These are phyloP conservation scores for Poecilia gillii DNA, from an alignment of 2,797 vertebrate species.

Conservation along the genomic window DNA sequence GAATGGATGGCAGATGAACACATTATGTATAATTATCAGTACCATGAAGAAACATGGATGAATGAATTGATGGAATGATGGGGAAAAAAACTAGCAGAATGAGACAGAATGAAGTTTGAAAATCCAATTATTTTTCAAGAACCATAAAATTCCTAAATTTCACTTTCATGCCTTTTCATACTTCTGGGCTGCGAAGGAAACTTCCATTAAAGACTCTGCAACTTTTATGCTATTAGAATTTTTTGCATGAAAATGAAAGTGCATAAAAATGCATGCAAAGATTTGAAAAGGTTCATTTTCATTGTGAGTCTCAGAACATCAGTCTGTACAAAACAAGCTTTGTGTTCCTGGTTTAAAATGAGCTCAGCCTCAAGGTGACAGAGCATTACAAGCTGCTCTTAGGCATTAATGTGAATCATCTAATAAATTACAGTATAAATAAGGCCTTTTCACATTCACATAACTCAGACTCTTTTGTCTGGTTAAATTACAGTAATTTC, in stretches of 20 bases:
- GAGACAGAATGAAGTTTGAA: background rate
- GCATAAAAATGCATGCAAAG: background rate
- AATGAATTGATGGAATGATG: background rate
- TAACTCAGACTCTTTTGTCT: background rate
- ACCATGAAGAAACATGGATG: background rate
- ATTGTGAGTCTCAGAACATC: background rate
- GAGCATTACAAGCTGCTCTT: background rate
- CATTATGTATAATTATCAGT: background rate
- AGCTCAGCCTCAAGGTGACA: background rate
- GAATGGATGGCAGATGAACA: background rate
- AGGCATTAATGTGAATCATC: background rate
- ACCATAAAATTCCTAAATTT: constrained; percentile 1
- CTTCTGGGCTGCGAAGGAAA: background rate
- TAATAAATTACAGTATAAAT: background rate
- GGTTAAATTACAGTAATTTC: background rate
- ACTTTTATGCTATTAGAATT: background rate
- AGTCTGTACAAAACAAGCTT: background rate
- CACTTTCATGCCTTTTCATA: background rate
- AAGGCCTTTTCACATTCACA: background rate
- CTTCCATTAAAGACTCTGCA: background rate
- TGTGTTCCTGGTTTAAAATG: background rate
- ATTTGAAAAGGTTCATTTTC: background rate
- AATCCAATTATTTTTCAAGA: background rate
- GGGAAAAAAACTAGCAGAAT: background rate
- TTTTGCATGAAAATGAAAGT: background rate